Evolutionary conservation across 1,140 invertebrate genomes (phyloP), one percentile per base, ranked within the genome.

Genomic region (Acromyrmex charruanus): DNA sequence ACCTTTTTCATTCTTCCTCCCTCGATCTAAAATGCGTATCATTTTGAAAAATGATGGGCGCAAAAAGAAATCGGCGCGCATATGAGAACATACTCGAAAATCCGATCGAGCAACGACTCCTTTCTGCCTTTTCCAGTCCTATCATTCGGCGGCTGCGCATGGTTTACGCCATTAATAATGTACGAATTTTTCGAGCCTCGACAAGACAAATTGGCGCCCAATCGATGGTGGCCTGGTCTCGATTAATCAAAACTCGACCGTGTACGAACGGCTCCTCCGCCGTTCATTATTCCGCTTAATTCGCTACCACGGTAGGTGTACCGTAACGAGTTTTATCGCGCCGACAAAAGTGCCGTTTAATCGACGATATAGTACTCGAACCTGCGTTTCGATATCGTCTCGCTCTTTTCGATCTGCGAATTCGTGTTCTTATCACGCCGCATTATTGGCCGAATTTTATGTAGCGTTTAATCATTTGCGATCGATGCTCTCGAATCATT

Each of bases 241-340:
- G 74, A 90, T 90, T 89, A 90, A 90, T 90, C 89, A 90, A 89
- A 90, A 87, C 80, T 77, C 86, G 88, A 77, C 87, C 88, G 87
- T 74, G 51, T 71, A 61, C 59, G 65, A 77, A 81, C 84, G 44
- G 77, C 77, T 81, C 65, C 51, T 72, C 85, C 68, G 31, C 59
- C 87, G 85, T 89, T 90, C 85, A 71, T 90, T 89, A 89, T 87
- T 71, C 53, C 68, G 59, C 59, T 90, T 90, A 87, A 90, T 90
- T 90, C 77, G 66, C 72, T 72, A 81, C 80, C 80, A 77, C 71
- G 58, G 79, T 74, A 49, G 61, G 72, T 55, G 28, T 55, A 85
- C 82, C 63, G 71, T 85, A 85, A 85, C 72, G 75, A 85, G 72
- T 85, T 85, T 77, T 85, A 85, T 85, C 82, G 82, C 72, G 75